Evolutionary conservation across 2,888 invertebrate species (phyloP).

Genomic region (Cerastis leucographa): DNA sequence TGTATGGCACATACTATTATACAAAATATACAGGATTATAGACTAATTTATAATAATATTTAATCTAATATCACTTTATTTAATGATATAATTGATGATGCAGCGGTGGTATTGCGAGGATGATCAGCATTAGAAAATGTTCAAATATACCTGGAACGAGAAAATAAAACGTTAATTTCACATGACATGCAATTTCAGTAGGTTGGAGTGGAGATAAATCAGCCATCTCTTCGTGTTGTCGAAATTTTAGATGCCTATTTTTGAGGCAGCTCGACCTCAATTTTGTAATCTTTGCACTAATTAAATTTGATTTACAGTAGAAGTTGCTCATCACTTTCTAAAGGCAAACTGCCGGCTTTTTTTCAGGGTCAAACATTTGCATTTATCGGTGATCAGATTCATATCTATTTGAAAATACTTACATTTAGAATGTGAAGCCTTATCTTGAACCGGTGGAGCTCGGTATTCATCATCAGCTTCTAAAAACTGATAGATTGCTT

Average conservation of each 20-base stretch:
- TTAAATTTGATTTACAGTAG: not conserved
- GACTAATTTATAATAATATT: slow-evolving; percentile 78
- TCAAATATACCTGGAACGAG: slow-evolving; percentile 78
- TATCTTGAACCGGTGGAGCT: slow-evolving; percentile 84
- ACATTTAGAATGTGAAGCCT: slow-evolving; percentile 81
- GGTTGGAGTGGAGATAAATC: not conserved
- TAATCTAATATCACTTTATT: slow-evolving; percentile 90
- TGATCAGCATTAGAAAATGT: slow-evolving; percentile 78
- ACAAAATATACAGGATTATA: slow-evolving; percentile 90
- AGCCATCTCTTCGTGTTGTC: not conserved
- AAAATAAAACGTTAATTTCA: slow-evolving; percentile 33
- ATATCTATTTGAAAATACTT: slow-evolving; percentile 67
- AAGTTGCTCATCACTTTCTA: not conserved
- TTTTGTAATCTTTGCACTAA: too few relatives aligned
- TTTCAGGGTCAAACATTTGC: not conserved
- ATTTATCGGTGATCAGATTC: not conserved
- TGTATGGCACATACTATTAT: slow-evolving; percentile 89
- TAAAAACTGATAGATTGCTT: slow-evolving; percentile 96
- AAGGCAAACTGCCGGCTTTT: not conserved
- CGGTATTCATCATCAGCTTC: slow-evolving; percentile 92
- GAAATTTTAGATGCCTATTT: not conserved
- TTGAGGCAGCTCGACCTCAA: not conserved
- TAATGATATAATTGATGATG: slow-evolving; percentile 87
- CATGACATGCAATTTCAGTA: not conserved
- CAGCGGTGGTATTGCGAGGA: slow-evolving; percentile 78